Base-by-base conservation (phyloP, 2,888 invertebrate genomes). In the Neria commutata region DNA sequence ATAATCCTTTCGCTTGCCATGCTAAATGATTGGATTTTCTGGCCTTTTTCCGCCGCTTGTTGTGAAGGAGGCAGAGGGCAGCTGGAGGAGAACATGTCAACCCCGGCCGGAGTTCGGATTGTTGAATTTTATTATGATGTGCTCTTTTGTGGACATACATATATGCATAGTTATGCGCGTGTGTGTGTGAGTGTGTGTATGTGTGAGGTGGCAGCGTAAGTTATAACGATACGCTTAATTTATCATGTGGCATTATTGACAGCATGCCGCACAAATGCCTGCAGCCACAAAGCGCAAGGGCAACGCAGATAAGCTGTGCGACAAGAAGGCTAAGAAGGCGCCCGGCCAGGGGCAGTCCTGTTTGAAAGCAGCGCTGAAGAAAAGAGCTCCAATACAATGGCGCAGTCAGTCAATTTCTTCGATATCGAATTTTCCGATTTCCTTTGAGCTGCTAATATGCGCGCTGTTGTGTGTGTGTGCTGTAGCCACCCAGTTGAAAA, bases 211-310 rank as follows among this genome's bases (percentile, higher is more conserved):
- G n/a, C n/a, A n/a, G 42, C 21, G 14, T 21, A 37, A 6, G n/a
- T n/a, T 21, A 42, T 21, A 58, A 49, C 50, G 55, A 60, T 62
- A 40, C 58, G 61, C 61, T 62, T 62, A 64, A 66, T 66, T 64
- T 64, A 66, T 62, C 61, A 64, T 62, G 61, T 51, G 61, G 61
- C 50, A 56, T 64, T 66, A 64, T 62, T 61, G 56, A 54, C 49
- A 52, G 61, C 48, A 62, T 54, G 55, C 37, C 51, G 49, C 56
- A 47, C 54, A 50, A 60, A 42, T 42, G 42, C 17, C 42, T 42
- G 16, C 4, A 6, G 24, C 11, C 6, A 3, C 50, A 19, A 6
- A n/a, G 16, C 40, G 45, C 19, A 19, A 34, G 21, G 24, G 26
- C 26, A 4, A 29, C 37, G 51, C 42, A 46, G 34, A 52, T 19